Evolutionary conservation across 2,797 vertebrate species (phyloP).

Genomic region (Threskiornis aethiopicus): DNA sequence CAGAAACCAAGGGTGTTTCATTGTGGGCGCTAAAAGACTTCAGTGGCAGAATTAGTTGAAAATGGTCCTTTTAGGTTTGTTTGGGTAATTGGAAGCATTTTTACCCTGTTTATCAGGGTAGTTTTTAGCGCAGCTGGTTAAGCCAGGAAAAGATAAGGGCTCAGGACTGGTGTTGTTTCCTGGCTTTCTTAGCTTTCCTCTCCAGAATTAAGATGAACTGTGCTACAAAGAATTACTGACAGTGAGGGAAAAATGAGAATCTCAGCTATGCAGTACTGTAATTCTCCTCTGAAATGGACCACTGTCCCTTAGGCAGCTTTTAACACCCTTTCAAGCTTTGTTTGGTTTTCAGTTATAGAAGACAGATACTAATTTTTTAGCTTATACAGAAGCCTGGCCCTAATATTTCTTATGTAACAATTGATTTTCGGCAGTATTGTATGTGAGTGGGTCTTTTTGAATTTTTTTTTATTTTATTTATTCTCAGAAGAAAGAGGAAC

Average conservation of each 20-base stretch:
- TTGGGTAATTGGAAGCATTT: neutral
- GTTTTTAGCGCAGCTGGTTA: neutral
- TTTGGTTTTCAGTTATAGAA: neutral
- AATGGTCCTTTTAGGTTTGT: neutral
- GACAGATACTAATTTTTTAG: neutral
- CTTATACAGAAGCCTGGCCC: neutral
- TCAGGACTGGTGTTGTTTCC: neutral
- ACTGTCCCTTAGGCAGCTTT: neutral
- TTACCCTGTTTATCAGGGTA: neutral
- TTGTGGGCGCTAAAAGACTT: neutral
- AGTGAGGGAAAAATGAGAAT: neutral
- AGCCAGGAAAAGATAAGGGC: neutral
- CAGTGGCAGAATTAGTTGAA: neutral
- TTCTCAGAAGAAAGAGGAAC: neutral
- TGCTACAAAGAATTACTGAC: neutral
- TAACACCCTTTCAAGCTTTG: neutral
- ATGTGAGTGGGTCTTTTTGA: fast-evolving
- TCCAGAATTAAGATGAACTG: neutral
- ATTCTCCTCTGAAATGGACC: neutral
- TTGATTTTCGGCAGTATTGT: neutral
- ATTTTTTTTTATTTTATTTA: neutral
- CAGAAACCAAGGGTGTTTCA: neutral
- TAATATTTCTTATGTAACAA: neutral
- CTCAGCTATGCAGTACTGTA: neutral
- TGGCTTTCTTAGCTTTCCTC: neutral